Evolutionary conservation across 2,113 vertebrate species (phyloP), one percentile per base, ranked within the genome.

Genomic region (Pteropus alecto): DNA sequence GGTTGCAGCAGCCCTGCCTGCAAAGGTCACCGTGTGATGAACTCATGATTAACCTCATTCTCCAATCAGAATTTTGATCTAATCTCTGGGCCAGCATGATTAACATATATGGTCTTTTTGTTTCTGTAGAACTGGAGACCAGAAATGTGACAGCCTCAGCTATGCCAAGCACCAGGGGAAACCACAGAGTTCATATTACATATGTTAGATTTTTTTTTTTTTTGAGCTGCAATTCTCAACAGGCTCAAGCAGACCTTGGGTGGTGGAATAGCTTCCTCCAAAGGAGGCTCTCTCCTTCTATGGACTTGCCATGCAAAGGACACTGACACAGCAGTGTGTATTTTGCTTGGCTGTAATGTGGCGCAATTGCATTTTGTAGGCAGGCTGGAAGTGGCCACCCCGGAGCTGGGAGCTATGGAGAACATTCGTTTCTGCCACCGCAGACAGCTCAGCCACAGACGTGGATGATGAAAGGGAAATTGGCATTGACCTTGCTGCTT

Each of bases 401-500:
- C 19, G 24, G 95, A 93, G 85, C 76, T 92, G 92, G 84, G 76
- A 96, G 90, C 89, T 78, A 81, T 54, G 93, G 76, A 95, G 73
- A 96, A 91, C 94, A 95, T 97, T 98, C 92, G 95, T 97, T 98
- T 97, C 95, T 97, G 93, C 94, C 79, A 90, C 97, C 38, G 13
- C 89, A 98, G 93, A 97, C 60, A 96, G 96, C 87, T 97, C 93
- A 87, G 93, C 70, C 89, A 95, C 96, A 97, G 96, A 95, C 82
- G 10, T 63, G 12, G 93, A 96, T 97, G 97, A 97, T 95, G 87
- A 97, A 97, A 97, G 84, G 83, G 89, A 97, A 98, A 96, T 95
- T 98, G 96, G 97, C 98, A 97, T 93, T 97, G 97, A 96, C 96
- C 96, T 97, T 94, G 82, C 24, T 81, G 83, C 76, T 96, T 97